Conservation (phyloP, 2,113 vertebrate species). For the Microtus richardsoni region DNA sequence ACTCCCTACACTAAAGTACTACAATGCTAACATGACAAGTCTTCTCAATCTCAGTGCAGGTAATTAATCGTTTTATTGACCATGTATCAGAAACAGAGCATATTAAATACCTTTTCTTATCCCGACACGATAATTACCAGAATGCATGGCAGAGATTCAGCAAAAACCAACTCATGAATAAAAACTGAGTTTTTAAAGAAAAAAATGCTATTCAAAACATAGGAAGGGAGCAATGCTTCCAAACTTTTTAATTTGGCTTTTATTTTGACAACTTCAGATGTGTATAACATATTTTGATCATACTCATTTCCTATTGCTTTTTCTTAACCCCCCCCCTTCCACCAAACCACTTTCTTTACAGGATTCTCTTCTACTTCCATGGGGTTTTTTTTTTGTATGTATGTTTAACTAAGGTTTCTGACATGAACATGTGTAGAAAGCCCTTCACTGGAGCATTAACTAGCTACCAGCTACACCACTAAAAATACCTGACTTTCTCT, state of each 20-base stretch:
- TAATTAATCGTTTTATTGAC: conserved; percentile 44
- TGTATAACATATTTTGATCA: neutral
- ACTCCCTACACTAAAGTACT: neutral
- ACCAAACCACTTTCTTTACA: neutral
- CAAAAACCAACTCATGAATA: conserved; percentile 50
- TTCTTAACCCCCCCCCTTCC: no score
- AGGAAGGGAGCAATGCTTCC: neutral
- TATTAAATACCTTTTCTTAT: conserved; percentile 26
- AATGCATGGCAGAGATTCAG: conserved; percentile 8
- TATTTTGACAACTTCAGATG: neutral
- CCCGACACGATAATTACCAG: conserved; percentile 14
- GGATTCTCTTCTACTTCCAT: neutral
- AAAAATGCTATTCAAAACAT: neutral
- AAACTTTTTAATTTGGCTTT: neutral
- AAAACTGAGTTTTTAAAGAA: neutral
- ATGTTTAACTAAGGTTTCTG: neutral
- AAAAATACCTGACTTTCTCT: neutral
- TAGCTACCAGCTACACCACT: neutral
- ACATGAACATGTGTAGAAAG: neutral
- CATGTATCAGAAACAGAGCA: neutral
- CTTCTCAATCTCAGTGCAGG: neutral
- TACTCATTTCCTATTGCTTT: neutral
- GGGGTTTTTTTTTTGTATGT: no score
- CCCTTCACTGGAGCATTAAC: neutral
- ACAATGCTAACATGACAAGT: conserved; percentile 33